phyloP scores from a whole-genome alignment of 2,113 vertebrate genomes.

The Pandion haliaetus region DNA sequence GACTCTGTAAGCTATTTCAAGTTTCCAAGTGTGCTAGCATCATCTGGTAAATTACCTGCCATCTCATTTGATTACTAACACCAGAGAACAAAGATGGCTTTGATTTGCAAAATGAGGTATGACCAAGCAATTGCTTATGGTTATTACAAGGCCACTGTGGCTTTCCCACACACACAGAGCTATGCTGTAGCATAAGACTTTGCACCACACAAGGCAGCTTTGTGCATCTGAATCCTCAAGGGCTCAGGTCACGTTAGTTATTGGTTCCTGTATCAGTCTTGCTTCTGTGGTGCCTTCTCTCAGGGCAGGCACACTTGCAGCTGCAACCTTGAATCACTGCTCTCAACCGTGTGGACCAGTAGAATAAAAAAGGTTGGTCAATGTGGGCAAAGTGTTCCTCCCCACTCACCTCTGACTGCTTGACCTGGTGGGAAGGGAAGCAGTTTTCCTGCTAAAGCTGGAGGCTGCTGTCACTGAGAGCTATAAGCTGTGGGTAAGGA shows the following conservation, averaged over 20 bases:
- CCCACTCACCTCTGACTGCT: neutral
- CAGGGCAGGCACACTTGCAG: neutral
- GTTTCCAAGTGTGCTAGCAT: neutral
- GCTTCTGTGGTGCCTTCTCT: neutral
- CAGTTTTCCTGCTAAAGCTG: neutral
- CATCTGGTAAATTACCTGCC: neutral
- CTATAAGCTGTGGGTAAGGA: neutral
- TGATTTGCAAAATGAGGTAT: neutral
- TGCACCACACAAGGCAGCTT: neutral
- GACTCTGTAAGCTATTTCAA: neutral
- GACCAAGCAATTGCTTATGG: neutral
- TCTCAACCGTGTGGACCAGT: neutral
- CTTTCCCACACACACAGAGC: neutral
- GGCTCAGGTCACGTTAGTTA: neutral
- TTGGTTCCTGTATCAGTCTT: neutral
- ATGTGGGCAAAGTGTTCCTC: neutral
- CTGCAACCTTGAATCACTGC: neutral
- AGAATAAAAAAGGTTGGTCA: neutral
- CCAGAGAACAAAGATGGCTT: neutral
- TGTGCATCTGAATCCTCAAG: neutral
- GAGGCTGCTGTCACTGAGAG: rapidly evolving
- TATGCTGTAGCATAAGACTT: neutral
- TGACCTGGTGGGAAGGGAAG: neutral
- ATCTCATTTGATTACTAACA: neutral
- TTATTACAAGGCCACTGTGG: neutral